These are phyloP conservation scores for Cartodere bifasciata DNA, from an alignment of 2,888 invertebrate species.

Conservation along the genomic window DNA sequence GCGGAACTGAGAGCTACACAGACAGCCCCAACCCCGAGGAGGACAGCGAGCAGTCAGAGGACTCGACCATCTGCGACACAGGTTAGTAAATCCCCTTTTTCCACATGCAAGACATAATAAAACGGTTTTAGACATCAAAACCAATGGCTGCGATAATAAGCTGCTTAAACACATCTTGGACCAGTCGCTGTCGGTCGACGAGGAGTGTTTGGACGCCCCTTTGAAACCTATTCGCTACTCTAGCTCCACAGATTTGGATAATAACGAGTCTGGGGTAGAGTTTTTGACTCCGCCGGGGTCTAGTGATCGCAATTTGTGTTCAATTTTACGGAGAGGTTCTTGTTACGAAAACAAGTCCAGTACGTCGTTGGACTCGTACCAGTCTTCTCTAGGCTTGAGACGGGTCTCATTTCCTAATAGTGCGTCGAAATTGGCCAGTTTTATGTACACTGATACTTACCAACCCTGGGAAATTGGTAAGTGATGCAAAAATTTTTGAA, in stretches of 20 bases:
- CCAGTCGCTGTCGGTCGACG: constrained; percentile 26
- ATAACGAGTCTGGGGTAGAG: constrained; percentile 6
- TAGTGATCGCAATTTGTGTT: constrained; percentile 11
- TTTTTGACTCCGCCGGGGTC: constrained; percentile 2
- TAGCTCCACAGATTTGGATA: constrained; percentile 6
- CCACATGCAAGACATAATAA: no score
- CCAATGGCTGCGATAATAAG: constrained; percentile 14
- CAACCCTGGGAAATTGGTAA: constrained; percentile 22
- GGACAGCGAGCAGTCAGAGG: constrained; percentile 22
- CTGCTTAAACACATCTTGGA: constrained; percentile 18
- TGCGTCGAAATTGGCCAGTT: constrained; percentile 18
- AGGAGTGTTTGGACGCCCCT: constrained; percentile 21
- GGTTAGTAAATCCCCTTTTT: no score
- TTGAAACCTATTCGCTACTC: constrained; percentile 18
- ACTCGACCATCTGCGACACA: constrained; percentile 20
- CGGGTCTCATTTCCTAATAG: constrained; percentile 23
- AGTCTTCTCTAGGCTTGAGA: constrained; percentile 8
- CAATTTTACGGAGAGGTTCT: constrained; percentile 22
- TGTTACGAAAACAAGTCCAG: constrained; percentile 14
- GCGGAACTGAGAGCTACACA: constrained; percentile 26
- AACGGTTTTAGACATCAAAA: constrained; percentile 8
- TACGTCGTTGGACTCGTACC: constrained; percentile 11
- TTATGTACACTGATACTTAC: constrained; percentile 20
- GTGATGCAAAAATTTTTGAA: constrained; percentile 9
- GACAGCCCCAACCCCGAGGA: constrained; percentile 24